Evolutionary conservation across 2,888 invertebrate species (phyloP), one percentile per base, ranked within the genome.

Genomic region (Sinopyrophorus schimmeli): DNA sequence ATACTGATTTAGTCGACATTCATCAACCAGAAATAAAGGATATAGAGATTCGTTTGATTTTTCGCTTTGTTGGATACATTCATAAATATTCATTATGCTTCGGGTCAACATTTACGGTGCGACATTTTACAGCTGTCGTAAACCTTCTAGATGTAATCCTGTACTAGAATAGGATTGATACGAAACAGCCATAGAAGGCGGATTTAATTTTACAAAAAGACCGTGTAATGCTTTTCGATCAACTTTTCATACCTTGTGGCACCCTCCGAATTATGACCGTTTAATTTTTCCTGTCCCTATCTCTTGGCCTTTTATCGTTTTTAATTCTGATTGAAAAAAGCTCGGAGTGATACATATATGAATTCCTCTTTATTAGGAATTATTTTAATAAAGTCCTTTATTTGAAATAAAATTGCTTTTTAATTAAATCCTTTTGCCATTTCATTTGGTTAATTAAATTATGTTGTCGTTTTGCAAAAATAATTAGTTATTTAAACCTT

Each of bases 91-190:
- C 41, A 41, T 41, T 41, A 41, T 41, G 41, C 21, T 39, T 41
- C 41, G 31, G 41, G 41, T 41, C 41, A 41, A 41, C 41, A 41
- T 41, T 41, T 41, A 41, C 41, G 41, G 31, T 41, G 41, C 31
- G 41, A 41, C 41, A 41, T 41, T 41, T 41, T 41, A 41, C 41
- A 41, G 41, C 41, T 31, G 41, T 41, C 41, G 41, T 41, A 41
- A 41, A 41, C 31, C 41, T 41, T 28, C 41, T 31, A 30, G 41
- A 41, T 41, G 41, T 41, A 41, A 41, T 41, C 31, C 41, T 41
- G 31, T 41, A 31, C 31, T 41, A 31, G 41, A 41, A 31, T 31
- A 27, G 31, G 31, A 41, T 41, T 41, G 41, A 31, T 41, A 41
- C 31, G 41, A 41, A 41, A 31, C 41, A 41, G 30, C 30, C 41